Base-by-base conservation (phyloP, 2,888 invertebrate genomes). In the Eucera pruinosa region DNA sequence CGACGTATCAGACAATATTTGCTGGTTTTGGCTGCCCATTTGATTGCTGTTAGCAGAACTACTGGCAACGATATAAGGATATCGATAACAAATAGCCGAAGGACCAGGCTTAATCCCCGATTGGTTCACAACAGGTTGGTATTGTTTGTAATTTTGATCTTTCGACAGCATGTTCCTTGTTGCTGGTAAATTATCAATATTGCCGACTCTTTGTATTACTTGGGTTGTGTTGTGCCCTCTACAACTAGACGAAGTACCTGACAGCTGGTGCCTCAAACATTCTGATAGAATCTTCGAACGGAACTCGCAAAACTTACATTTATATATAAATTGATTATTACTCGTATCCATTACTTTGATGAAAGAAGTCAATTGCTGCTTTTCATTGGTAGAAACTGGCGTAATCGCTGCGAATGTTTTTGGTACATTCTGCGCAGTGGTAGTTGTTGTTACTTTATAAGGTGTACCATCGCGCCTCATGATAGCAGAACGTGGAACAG, bases 371-470 rank as follows among this genome's bases (percentile, higher is more conserved):
- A n/a, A 2, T 11, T 11, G 20, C 9, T 43, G 13, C 18, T 15
- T 20, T 36, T 2, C 5, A 30, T 13, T 52, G 13, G 15, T 18
- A 20, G 33, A 13, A 11, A 1, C 3, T 6, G 48, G 9, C 11
- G 23, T 18, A n/a, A n/a, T n/a, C n/a, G n/a, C n/a, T 4, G 20
- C 0, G n/a, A 0, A 0, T 15, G 11, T 0, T 48, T 0, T 13
- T 11, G 15, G 54, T n/a, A 2, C 15, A 23, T 27, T 54, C 25
- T 13, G 67, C 20, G 4, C n/a, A n/a, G 3, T 33, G 2, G 47
- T 13, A 47, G n/a, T 39, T 2, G 2, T 2, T 36, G 0, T 33
- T 41, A 1, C 1, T 11, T 25, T 27, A 0, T 2, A 5, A 1
- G 27, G 1, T 23, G 2, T 7, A 41, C 7, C 15, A 15, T 6